Percentiles rank a stretch among this genome's conserved stretches.
Conservation (phyloP, 2,113 vertebrate genomes). For the Sorex fumeus region DNA sequence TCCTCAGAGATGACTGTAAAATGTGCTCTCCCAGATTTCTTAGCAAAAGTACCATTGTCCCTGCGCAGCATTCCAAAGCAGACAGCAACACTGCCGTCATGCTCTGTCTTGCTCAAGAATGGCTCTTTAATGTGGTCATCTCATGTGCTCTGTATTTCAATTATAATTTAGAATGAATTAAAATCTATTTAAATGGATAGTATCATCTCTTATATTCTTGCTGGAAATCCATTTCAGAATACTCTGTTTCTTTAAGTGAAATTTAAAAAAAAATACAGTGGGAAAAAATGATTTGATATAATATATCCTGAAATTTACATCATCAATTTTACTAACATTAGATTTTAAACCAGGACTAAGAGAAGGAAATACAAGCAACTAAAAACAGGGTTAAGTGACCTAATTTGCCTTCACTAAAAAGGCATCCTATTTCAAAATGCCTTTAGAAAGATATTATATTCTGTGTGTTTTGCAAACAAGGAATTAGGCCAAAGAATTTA, state of each 20-base stretch:
- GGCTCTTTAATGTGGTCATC: conserved; percentile 79
- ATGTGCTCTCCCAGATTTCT: conserved; percentile 71
- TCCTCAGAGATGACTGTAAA: conserved; percentile 78
- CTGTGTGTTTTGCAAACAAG: too few relatives aligned
- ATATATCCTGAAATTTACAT: conserved; percentile 49
- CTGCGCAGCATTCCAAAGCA: conserved; percentile 76
- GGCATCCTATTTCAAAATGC: too few relatives aligned
- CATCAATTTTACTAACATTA: conserved; percentile 51
- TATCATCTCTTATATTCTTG: conserved; percentile 72
- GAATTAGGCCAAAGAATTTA: too few relatives aligned
- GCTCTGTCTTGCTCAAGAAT: conserved; percentile 61
- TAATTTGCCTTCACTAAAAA: too few relatives aligned
- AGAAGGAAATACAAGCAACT: too few relatives aligned
- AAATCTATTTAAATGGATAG: conserved; percentile 84
- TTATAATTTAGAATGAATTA: conserved; percentile 83
- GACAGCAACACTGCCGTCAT: conserved; percentile 65
- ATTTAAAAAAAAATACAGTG: not conserved
- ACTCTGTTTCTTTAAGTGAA: conserved; percentile 62
- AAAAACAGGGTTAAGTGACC: too few relatives aligned
- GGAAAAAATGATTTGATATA: conserved; percentile 40
- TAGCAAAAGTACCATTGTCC: conserved; percentile 73
- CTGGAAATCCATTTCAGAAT: conserved; percentile 66
- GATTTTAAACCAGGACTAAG: too few relatives aligned
- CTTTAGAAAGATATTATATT: too few relatives aligned
- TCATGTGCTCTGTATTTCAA: conserved; percentile 81